phyloP scores from a whole-genome alignment of 1,140 invertebrate species.

The Zaprionus inermis region DNA sequence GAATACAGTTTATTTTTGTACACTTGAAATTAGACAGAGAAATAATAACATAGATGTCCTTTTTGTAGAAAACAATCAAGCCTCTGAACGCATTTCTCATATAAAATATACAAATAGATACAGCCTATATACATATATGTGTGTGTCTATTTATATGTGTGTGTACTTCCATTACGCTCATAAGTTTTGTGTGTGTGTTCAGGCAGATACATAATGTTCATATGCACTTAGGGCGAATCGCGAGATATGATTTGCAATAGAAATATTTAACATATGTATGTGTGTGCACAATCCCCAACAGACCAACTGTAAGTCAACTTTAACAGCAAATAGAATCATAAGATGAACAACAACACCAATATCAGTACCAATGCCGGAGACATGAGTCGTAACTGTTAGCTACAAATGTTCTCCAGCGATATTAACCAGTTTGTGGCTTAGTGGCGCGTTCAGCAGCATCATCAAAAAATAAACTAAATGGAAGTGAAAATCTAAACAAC shows the following conservation, averaged over 20 bases:
- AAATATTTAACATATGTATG: not conserved
- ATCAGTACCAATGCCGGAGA: conserved; percentile 5
- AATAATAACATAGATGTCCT: conserved; percentile 10
- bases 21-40: conserved; percentile 16
- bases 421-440: conserved; percentile 40
- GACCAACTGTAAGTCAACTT: not conserved
- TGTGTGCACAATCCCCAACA: conserved; percentile 26
- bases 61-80: conserved; percentile 17
- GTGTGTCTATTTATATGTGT: conserved; percentile 15
- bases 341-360: conserved; percentile 14
- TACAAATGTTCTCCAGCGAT: conserved; percentile 8
- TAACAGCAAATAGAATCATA: not conserved
- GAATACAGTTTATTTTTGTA: conserved; percentile 34
- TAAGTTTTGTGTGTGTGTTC: conserved; percentile 9
- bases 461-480: not conserved
- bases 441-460: conserved; percentile 24
- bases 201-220: not conserved
- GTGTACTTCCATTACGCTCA: conserved; percentile 32
- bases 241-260: not conserved
- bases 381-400: not conserved
- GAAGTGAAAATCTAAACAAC: not conserved
- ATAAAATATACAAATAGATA: not conserved
- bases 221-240: conserved; percentile 14
- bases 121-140: conserved; percentile 7
- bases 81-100: conserved; percentile 20